phyloP scores from a whole-genome alignment of 2,113 vertebrate species.

The Mesitornis unicolor region DNA sequence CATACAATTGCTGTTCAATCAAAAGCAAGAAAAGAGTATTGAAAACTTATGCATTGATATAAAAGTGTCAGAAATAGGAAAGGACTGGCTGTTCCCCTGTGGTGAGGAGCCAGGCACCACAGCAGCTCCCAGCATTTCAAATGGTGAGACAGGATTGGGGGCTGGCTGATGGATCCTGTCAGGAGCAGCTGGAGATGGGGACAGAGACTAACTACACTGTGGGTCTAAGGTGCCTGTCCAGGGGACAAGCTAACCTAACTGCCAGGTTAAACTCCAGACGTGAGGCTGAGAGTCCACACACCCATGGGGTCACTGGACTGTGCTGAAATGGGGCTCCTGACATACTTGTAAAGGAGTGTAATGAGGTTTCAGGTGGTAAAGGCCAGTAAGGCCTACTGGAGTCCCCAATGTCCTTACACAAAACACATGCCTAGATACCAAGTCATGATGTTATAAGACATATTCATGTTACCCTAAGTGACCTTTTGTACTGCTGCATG shows the following conservation, averaged over 20 bases:
- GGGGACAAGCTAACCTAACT: neutral
- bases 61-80: neutral
- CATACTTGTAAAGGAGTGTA: neutral
- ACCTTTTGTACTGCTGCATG: neutral
- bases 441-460: neutral
- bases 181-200: neutral
- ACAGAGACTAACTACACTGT: neutral
- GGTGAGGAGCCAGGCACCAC: neutral
- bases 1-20: neutral
- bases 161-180: neutral
- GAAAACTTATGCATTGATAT: neutral
- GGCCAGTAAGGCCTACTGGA: neutral
- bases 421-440: neutral
- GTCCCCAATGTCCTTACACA: neutral
- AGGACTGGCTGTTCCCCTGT: neutral
- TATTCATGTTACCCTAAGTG: neutral
- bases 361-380: neutral
- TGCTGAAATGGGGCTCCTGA: neutral
- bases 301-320: neutral
- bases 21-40: neutral
- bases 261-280: neutral
- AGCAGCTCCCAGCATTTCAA: neutral
- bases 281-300: neutral
- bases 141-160: neutral
- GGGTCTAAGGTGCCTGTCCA: neutral